A percentile compares a stretch with the other conserved stretches of the same genome.
Evolutionary conservation across 2,888 invertebrate genomes (phyloP).

Genomic region (Acrobasis consociella): DNA sequence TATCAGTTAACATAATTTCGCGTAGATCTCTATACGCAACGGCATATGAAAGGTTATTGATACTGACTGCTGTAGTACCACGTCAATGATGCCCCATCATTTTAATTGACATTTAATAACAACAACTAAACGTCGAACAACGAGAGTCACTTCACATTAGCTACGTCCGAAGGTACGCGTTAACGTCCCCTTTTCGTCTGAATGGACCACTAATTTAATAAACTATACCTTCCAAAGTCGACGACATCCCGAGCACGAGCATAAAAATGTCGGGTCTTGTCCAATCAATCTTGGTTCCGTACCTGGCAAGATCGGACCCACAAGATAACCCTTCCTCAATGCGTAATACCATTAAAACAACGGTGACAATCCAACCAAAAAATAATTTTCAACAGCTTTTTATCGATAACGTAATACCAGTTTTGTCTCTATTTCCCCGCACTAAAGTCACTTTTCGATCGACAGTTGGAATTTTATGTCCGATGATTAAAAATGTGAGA

Average conservation of each 20-base stretch:
- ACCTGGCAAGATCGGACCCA: constrained; percentile 75
- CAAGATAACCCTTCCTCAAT: constrained; percentile 79
- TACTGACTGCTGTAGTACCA: constrained; percentile 5
- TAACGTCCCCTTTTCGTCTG: constrained; percentile 61
- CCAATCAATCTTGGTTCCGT: constrained; percentile 78
- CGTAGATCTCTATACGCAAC: too few relatives aligned
- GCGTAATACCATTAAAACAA: constrained; percentile 83
- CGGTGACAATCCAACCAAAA: constrained; percentile 81
- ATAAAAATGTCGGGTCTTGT: constrained; percentile 75
- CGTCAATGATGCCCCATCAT: constrained; percentile 34
- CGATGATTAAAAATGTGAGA: constrained; percentile 82
- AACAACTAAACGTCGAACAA: constrained; percentile 43
- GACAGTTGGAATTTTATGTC: constrained; percentile 53
- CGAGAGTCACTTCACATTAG: constrained; percentile 45
- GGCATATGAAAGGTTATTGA: too few relatives aligned
- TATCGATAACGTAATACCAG: constrained; percentile 44
- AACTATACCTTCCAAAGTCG: constrained; percentile 68
- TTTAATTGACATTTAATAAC: constrained; percentile 46
- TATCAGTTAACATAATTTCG: too few relatives aligned
- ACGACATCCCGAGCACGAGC: constrained; percentile 72
- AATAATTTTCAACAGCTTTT: constrained; percentile 78
- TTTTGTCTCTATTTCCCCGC: constrained; percentile 46
- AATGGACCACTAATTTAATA: constrained; percentile 77
- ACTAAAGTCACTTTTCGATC: constrained; percentile 57
- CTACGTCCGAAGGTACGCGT: constrained; percentile 40